Evolutionary conservation across 2,888 invertebrate genomes (phyloP).

Genomic region (Eristalis tenax): DNA sequence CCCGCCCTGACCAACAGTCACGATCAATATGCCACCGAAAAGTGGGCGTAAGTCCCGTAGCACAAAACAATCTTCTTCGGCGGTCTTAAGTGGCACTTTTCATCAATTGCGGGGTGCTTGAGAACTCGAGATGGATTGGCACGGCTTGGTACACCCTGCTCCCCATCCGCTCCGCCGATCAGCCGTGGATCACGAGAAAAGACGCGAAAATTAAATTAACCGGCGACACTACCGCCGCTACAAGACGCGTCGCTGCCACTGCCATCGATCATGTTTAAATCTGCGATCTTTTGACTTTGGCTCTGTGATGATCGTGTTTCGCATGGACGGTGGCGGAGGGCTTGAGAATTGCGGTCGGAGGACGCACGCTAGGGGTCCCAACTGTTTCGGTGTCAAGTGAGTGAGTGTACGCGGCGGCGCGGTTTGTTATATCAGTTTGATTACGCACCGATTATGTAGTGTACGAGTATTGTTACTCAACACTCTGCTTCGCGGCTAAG

Average conservation of each 20-base stretch:
- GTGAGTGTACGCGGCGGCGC: neutral
- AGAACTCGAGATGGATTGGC: constrained; percentile 27
- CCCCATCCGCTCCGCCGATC: neutral
- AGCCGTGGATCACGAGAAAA: neutral
- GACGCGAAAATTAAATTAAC: constrained; percentile 22
- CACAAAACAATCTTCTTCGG: constrained; percentile 1
- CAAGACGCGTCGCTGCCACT: neutral
- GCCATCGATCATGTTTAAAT: neutral
- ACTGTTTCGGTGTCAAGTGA: neutral
- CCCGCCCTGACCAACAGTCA: neutral
- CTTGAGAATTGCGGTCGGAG: neutral
- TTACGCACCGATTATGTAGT: neutral
- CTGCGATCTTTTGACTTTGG: neutral
- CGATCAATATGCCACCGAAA: neutral
- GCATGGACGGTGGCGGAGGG: neutral
- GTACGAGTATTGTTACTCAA: neutral
- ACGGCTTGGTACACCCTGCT: constrained; percentile 8
- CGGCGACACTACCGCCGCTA: neutral
- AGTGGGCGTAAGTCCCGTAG: neutral
- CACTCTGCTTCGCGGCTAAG: neutral
- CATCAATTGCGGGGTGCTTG: constrained; percentile 6
- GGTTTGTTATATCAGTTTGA: neutral
- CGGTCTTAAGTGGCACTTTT: neutral
- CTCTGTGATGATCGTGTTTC: neutral
- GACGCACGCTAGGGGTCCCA: neutral